phyloP scores from a whole-genome alignment of 2,113 vertebrate genomes.

The Brevimyrus niger region DNA sequence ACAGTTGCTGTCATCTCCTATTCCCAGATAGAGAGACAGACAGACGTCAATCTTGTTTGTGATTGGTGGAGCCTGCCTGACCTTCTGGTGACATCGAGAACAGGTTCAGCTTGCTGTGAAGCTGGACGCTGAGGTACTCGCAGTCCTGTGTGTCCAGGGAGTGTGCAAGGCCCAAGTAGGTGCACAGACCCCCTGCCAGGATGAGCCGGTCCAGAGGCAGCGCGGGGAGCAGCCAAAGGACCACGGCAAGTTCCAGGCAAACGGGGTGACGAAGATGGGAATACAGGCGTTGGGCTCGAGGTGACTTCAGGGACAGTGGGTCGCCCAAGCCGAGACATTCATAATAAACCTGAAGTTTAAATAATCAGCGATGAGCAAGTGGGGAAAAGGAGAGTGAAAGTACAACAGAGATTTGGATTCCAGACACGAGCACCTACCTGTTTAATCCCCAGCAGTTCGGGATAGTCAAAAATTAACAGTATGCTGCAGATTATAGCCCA shows the following conservation, averaged over 20 bases:
- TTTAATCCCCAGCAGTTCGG: constrained; percentile 80
- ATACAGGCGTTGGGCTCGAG: constrained; percentile 64
- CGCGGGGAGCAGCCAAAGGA: constrained; percentile 77
- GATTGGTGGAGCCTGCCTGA: constrained; percentile 6
- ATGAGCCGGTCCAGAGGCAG: constrained; percentile 74
- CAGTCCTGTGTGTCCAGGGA: constrained; percentile 78
- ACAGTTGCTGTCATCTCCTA: background rate
- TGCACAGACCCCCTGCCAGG: constrained; percentile 62
- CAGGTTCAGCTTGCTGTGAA: constrained; percentile 67
- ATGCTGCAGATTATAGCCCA: constrained; percentile 88
- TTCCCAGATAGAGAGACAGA: background rate
- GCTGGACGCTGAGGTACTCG: constrained; percentile 64
- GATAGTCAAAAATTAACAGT: constrained; percentile 79
- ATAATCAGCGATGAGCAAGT: background rate
- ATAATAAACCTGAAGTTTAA: constrained; percentile 71
- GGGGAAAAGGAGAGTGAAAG: background rate
- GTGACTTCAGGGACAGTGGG: constrained; percentile 69
- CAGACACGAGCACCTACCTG: constrained; percentile 57
- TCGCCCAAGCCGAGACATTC: constrained; percentile 71
- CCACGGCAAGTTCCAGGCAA: constrained; percentile 71
- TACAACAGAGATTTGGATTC: background rate
- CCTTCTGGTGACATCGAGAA: constrained; percentile 47
- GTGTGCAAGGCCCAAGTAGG: constrained; percentile 72
- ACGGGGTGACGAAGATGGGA: constrained; percentile 80
- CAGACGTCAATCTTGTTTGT: constrained; percentile 46